Evolutionary conservation across 92 coral and sea anemone genomes (phyloP).

Genomic region (Ricordea florida): DNA sequence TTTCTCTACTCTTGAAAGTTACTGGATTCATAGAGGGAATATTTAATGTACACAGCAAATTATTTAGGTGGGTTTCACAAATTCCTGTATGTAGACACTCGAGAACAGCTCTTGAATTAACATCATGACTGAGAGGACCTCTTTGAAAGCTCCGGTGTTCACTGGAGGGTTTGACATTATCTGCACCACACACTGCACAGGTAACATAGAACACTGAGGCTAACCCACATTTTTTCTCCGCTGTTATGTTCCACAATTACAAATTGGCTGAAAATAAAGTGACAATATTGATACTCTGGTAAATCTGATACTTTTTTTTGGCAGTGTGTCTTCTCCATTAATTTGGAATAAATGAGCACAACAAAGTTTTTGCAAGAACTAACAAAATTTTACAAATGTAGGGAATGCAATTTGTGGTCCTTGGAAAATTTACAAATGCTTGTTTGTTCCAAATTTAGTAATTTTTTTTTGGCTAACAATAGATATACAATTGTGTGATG

Average conservation of each 20-base stretch:
- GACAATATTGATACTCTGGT: neutral
- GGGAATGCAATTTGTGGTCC: neutral
- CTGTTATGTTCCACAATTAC: conserved; percentile 1
- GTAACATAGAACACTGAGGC: conserved; percentile 52
- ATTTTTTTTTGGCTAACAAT: neutral
- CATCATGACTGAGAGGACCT: conserved; percentile 63
- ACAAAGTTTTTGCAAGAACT: neutral
- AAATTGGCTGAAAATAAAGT: neutral
- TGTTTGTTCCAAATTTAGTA: conserved; percentile 12
- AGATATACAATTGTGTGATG: neutral
- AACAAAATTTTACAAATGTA: neutral
- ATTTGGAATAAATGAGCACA: neutral
- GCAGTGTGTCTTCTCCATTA: neutral
- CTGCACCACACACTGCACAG: conserved; percentile 50
- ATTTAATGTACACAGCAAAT: conserved; percentile 44
- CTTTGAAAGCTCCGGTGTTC: conserved; percentile 54
- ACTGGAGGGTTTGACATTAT: conserved; percentile 47
- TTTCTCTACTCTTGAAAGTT: conserved; percentile 60
- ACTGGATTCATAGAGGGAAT: conserved; percentile 40
- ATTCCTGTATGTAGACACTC: conserved; percentile 69
- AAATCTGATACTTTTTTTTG: conserved; percentile 6
- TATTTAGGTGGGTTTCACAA: conserved; percentile 63
- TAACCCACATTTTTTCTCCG: conserved; percentile 28
- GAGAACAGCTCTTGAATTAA: conserved; percentile 64
- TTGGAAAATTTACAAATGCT: neutral